Base-by-base conservation (phyloP, 2,888 invertebrate species). In the Drosophila anomelani region DNA sequence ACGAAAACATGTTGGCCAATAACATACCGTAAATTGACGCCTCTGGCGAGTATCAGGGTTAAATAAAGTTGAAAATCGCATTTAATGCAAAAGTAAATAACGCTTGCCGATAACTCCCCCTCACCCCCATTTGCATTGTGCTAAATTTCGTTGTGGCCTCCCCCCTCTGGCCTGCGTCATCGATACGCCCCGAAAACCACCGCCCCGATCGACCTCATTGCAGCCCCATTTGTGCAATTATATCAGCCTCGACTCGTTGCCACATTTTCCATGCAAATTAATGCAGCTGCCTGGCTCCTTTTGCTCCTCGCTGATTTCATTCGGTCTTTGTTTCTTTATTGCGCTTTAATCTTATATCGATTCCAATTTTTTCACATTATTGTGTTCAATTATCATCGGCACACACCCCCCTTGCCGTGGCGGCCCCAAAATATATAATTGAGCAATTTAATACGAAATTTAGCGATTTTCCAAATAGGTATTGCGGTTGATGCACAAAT, bases 191-290 rank as follows among this genome's bases (percentile, higher is more conserved):
- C n/a, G 6, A 32, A 32, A 17, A 12, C 15, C 46, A 23, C 9
- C 62, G 58, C 38, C 46, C 3, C 23, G 15, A 51, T 15, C 51
- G 51, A 38, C 38, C 36, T 20, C 36, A 43, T 51, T 53, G 38
- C 26, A 51, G 36, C 29, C 62, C 43, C 64, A 20, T 53, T 66
- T 63, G 62, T 63, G 64, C 64, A 66, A 66, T 66, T 66, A 62
- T 66, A 62, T 66, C 51, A 32, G 63, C 43, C 36, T 36, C 61
- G 55, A 38, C 70, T 64, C 64, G 55, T 43, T 47, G 54, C 70
- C 60, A 54, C 62, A 72, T 72, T 71, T 71, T 44, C 62, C 49
- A 71, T 71, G 71, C 71, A 71, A 71, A 71, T 71, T 61, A 70
- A 71, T 71, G 70, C 71, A 71, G 70, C 59, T 70, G 70, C 10